Base-by-base conservation (phyloP, 2,797 vertebrate species). In the Pangasius djambal region DNA sequence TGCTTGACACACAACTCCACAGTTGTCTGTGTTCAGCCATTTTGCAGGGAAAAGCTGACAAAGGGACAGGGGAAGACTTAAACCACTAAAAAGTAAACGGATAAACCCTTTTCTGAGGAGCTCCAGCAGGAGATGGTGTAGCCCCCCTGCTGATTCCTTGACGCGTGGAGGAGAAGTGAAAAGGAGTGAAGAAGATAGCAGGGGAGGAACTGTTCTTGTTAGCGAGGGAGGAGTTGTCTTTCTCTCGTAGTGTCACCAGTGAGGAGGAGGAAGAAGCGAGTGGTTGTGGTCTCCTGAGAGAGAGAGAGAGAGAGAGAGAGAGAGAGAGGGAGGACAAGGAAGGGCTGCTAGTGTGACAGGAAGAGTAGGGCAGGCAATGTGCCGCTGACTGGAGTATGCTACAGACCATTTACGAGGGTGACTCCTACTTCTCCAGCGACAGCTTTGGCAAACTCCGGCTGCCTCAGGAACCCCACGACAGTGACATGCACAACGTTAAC, bases 341-440 rank as follows among this genome's bases (percentile, higher is more conserved):
- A 87, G 89, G 88, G 92, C 89, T 90, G 88, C 90, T 89, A 91
- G 92, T 90, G 94, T 94, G 94, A 96, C 95, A 95, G 95, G 94
- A 95, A 96, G 95, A 94, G 89, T 94, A 92, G 91, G 91, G 94
- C 94, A 94, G 96, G 93, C 96, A 88, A 97, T 96, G 96, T 95
- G 95, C 96, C 95, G 95, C 96, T 97, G 96, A 97, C 95, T 96
- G 97, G 97, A 98, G 96, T 97, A 88, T 99, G 98, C 98, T 99
- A 97, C 98, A 99, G 97, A 99, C 98, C 95, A 99, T 99, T 98
- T 97, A 99, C 94, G 98, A 99, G 97, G 97, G 97, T 96, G 98
- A 99, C 97, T 99, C 97, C 94, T 98, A 97, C 98, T 98, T 99
- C 97, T 97, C 97, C 95, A 96, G 98, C 97, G 97, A 98, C 96